Base-by-base conservation (phyloP, 2,797 vertebrate genomes). In the Neoniphon sammara region DNA sequence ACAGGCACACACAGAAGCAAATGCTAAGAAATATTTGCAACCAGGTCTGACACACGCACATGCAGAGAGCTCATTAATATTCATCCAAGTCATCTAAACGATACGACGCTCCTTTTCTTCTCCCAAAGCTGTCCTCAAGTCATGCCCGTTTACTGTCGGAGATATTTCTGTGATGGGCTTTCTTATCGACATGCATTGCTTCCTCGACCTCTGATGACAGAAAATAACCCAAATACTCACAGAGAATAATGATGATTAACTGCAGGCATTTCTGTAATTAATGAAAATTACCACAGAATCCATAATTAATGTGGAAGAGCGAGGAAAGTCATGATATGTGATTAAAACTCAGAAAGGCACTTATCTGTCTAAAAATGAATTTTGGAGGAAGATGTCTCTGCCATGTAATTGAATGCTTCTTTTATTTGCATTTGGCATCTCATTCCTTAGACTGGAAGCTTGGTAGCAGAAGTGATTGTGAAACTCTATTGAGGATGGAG, bases 191-290 rank as follows among this genome's bases (percentile, higher is more conserved):
- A 79, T 62, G 66, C 73, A 44, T 67, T 70, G 85, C 80, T 86
- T 87, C 80, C 52, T 77, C 55, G 78, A 91, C 87, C 86, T 90
- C 72, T 88, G 77, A 85, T 83, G 79, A 12, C 70, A 53, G 75
- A 87, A 85, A 91, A 91, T 87, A 87, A 84, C 70, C 58, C 68
- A 61, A 85, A 89, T 73, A 83, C 76, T 72, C 80, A 83, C 75
- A 80, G 82, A 89, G 81, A 83, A 87, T 90, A 90, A 91, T 90
- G 82, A 92, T 90, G 89, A 94, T 91, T 88, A 91, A 92, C 89
- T 89, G 80, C 88, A 91, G 87, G 83, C 88, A 80, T 90, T 93
- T 90, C 72, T 85, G 85, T 88, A 91, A 92, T 91, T 91, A 90
- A 91, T 89, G 89, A 87, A 89, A 93, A 93, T 93, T 91, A 93